phyloP scores from a whole-genome alignment of 1,140 invertebrate genomes.

The Holcopasites calliopsidis region DNA sequence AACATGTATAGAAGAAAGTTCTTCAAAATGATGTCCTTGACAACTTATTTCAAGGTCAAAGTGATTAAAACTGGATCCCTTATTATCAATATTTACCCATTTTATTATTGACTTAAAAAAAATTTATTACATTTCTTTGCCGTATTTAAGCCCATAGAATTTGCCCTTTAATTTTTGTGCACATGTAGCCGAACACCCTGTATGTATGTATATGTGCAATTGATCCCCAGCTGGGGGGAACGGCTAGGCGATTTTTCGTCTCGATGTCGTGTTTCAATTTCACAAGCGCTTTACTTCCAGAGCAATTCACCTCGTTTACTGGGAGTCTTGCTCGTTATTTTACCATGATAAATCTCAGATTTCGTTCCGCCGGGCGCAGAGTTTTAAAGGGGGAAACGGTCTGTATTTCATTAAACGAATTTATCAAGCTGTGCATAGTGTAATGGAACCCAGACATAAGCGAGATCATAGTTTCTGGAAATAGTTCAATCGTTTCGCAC shows the following conservation, averaged over 20 bases:
- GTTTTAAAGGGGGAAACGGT: background rate
- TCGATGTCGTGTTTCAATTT: constrained; percentile 24
- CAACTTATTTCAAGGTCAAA: no score
- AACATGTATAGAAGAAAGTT: no score
- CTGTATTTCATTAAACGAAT: background rate
- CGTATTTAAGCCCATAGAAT: no score
- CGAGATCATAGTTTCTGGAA: background rate
- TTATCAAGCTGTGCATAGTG: background rate
- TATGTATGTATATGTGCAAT: background rate
- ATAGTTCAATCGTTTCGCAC: background rate
- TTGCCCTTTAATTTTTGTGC: no score
- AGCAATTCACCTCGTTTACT: background rate
- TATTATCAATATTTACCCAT: no score
- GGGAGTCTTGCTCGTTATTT: background rate
- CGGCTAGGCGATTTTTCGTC: background rate
- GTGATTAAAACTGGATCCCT: no score
- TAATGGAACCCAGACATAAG: background rate
- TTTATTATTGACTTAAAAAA: no score
- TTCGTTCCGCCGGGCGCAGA: background rate
- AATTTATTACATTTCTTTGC: no score
- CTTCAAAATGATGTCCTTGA: no score
- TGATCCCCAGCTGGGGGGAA: background rate
- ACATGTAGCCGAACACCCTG: no score
- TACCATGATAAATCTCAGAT: background rate
- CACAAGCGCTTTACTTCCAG: background rate